Conservation (phyloP, 2,888 invertebrate species). For the Dolomedes plantarius region DNA sequence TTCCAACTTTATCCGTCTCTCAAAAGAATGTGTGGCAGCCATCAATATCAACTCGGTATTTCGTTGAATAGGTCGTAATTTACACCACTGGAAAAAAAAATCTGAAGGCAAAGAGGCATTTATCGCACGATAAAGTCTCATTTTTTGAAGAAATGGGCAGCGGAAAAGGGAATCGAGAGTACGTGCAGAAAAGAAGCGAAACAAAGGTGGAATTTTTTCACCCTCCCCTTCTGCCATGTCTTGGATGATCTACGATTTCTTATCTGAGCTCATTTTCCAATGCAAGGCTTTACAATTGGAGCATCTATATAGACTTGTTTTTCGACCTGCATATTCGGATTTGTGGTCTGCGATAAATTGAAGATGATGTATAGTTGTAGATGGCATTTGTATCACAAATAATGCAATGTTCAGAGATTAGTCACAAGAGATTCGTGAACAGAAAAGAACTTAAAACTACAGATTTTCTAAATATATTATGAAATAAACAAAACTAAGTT, state of each 20-base stretch:
- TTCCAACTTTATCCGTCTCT: too few species aligned
- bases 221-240: conserved; percentile 16
- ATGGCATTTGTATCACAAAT: too few species aligned
- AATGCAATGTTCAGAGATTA: too few species aligned
- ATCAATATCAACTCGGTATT: conserved; percentile 57
- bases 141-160: conserved; percentile 60
- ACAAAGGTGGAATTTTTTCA: not conserved
- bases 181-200: conserved; percentile 27
- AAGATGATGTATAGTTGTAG: too few species aligned
- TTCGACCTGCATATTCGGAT: too few species aligned
- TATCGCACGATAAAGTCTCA: conserved; percentile 65
- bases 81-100: conserved; percentile 52
- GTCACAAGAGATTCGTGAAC: too few species aligned
- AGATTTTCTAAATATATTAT: too few species aligned
- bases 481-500: too few species aligned
- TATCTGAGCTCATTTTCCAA: conserved; percentile 22
- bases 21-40: conserved; percentile 46
- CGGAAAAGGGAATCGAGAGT: conserved; percentile 23
- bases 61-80: conserved; percentile 61
- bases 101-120: conserved; percentile 39
- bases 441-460: too few species aligned
- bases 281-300: conserved; percentile 31
- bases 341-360: too few species aligned
- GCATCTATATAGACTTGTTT: not conserved
- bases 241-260: conserved; percentile 52